phyloP scores from a whole-genome alignment of 2,888 invertebrate species.

The Gortyna flavago region DNA sequence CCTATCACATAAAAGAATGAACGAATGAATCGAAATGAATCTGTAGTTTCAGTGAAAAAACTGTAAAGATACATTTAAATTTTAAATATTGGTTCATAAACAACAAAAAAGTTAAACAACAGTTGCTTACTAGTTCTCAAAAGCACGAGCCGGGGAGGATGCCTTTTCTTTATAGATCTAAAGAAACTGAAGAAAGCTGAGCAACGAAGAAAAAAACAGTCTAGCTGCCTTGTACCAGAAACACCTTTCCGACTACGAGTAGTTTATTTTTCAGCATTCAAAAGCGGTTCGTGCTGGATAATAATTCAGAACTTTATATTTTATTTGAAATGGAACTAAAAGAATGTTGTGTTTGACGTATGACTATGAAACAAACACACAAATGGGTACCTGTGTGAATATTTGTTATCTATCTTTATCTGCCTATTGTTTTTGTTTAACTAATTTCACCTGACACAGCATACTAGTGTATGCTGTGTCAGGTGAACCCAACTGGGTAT shows the following conservation, averaged over 20 bases:
- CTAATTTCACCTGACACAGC: conserved; percentile 1
- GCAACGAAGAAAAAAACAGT: conserved; percentile 41
- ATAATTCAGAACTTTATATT: conserved; percentile 55
- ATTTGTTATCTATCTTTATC: conserved; percentile 18
- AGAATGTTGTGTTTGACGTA: conserved; percentile 26
- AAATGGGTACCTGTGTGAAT: conserved; percentile 21
- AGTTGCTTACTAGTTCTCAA: conserved; percentile 34
- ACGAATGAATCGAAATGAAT: background rate
- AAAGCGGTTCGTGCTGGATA: conserved; percentile 47
- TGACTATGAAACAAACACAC: conserved; percentile 21
- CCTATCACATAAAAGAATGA: background rate
- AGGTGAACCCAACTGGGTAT: too few species aligned
- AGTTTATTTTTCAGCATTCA: conserved; percentile 60
- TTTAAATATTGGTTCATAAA: conserved; percentile 42
- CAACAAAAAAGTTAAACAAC: conserved; percentile 40
- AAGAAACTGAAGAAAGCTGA: conserved; percentile 52
- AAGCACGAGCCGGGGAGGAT: conserved; percentile 20
- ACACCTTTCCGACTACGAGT: conserved; percentile 48
- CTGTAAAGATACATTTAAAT: conserved; percentile 21
- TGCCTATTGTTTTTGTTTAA: conserved; percentile 15
- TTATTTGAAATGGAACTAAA: conserved; percentile 42
- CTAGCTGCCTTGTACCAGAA: conserved; percentile 48
- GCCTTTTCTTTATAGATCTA: conserved; percentile 51
- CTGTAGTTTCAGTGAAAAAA: conserved; percentile 1
- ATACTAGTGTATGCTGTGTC: too few species aligned